Evolutionary conservation across 2,113 vertebrate species (phyloP), one percentile per base, ranked within the genome.

Genomic region (Pollachius pollachius): DNA sequence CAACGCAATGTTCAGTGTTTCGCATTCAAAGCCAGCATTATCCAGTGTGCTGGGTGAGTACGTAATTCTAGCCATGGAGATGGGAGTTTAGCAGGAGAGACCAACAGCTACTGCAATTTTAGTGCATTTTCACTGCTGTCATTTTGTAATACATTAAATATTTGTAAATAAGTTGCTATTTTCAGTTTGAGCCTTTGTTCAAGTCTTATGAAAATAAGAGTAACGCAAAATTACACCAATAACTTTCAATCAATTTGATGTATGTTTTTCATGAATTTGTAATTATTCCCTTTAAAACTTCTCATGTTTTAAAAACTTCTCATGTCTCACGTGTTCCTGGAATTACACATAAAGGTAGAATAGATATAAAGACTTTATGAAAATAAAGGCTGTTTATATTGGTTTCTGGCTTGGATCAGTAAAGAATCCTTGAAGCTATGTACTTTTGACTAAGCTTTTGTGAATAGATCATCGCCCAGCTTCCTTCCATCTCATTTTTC

Each of bases 111-210:
- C 52, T 16, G 16, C 77, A 72, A 72, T 72, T 76, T 81, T 81
- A 88, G 80, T 81, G 65, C 60, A 84, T 87, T 85, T 81, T 82
- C 76, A 86, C 79, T 86, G 86, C 77, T 74, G 84, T 84, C 72
- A 76, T 88, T 92, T 93, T 91, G 87, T 85, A 90, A 89, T 83
- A 76, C 88, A 91, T 92, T 92, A 92, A 92, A 91, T 73, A 85
- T 91, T 92, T 91, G 82, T 91, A 91, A 80, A 88, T 80, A 89
- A 88, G 64, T 34, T 21, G 18, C 68, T 13, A 0, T 57, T n/a
- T n/a, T 23, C 52, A 57, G 30, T 54, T 62, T 76, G 62, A 59
- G 65, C 79, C 62, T 77, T 52, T 69, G 52, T 73, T 37, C 18
- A 23, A 60, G 17, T 23, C 66, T 56, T 60, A 2, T 54, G 21